Base-by-base conservation (phyloP, 1,140 invertebrate genomes). In the Anastatus disparis region DNA sequence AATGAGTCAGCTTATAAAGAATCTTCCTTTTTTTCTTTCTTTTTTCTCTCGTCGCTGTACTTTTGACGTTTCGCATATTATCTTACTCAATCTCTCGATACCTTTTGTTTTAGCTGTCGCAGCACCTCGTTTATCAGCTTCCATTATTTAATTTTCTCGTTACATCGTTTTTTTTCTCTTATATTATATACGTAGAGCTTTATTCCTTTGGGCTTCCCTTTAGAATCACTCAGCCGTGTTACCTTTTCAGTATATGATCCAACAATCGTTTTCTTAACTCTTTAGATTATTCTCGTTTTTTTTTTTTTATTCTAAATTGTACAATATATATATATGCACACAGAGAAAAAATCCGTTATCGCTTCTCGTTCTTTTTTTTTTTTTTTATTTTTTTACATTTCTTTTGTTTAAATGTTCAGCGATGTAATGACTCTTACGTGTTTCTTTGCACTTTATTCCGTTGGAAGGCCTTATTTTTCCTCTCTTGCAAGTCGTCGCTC, bases 371-470 rank as follows among this genome's bases (percentile, higher is more conserved):
- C 38, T n/a, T n/a, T 22, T 31, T 42, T 31, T 46, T n/a, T n/a
- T 6, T 7, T 50, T 50, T 24, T 20, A 20, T 22, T 4, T 6
- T 38, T 12, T 38, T 7, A 38, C 35, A 6, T 38, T 7, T 38
- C 35, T 38, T 12, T 12, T n/a, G n/a, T n/a, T n/a, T n/a, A n/a
- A n/a, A n/a, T n/a, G 50, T 13, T 2, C 50, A 24, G 31, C 17
- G 31, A n/a, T n/a, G n/a, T n/a, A n/a, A n/a, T n/a, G n/a, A n/a
- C n/a, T n/a, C 56, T 59, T 26, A 42, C 56, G 56, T 59, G 38
- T 59, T 59, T 38, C 56, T 42, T 42, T 59, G 56, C 56, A 59
- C 56, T 59, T 59, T 59, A 59, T 59, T 40, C 56, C 20, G 56
- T 26, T 20, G 26, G 38, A 24, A 42, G n/a, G 22, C 53, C 53